Conservation (phyloP, 2,797 vertebrate species). For the Synaphobranchus kaupii region DNA sequence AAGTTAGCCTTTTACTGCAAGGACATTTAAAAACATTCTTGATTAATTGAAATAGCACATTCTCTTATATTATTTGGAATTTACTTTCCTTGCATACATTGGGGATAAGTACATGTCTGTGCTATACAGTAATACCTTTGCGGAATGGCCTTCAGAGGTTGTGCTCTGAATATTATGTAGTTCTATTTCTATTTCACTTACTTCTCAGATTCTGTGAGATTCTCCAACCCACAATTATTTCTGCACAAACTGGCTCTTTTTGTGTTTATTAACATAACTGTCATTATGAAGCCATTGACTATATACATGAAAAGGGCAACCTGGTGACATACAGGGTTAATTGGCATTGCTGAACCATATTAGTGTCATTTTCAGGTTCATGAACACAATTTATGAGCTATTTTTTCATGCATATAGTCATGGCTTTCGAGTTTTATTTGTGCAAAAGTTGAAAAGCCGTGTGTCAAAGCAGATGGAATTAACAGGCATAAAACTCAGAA, state of each 20-base stretch:
- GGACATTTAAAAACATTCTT: neutral
- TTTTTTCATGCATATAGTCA: neutral
- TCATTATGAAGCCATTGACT: neutral
- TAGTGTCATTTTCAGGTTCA: neutral
- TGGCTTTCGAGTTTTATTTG: neutral
- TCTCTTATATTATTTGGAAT: neutral
- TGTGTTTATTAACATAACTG: neutral
- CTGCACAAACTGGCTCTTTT: neutral
- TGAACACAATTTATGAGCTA: neutral
- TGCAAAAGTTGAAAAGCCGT: neutral
- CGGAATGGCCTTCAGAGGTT: neutral
- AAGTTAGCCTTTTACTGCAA: neutral
- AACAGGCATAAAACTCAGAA: neutral
- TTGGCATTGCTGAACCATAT: neutral
- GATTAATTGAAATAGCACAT: slow-evolving; percentile 7
- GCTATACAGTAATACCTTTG: neutral
- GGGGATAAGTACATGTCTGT: neutral
- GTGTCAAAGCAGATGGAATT: neutral
- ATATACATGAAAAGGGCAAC: neutral
- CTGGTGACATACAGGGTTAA: neutral
- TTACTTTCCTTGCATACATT: neutral
- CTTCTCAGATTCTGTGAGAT: neutral
- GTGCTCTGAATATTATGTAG: neutral
- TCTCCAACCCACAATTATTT: neutral
- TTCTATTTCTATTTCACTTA: neutral